phyloP scores from a whole-genome alignment of 2,888 invertebrate genomes.

The Hesperia comma region DNA sequence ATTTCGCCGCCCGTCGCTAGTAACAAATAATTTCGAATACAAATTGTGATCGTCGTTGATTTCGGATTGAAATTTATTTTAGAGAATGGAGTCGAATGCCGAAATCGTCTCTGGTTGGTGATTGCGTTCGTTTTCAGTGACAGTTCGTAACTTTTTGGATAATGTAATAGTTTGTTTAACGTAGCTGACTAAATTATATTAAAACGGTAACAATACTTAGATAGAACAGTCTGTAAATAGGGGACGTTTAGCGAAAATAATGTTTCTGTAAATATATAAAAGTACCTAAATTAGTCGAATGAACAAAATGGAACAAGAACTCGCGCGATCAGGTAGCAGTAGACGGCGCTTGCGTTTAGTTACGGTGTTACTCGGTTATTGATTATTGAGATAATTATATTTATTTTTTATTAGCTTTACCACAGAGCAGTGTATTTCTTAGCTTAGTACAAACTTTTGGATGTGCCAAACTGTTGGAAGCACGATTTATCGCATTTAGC shows the following conservation, averaged over 20 bases:
- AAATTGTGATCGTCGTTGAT: conserved; percentile 36
- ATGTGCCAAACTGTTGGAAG: conserved; percentile 79
- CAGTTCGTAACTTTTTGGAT: conserved; percentile 45
- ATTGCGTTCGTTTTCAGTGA: conserved; percentile 52
- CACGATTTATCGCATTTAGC: conserved; percentile 76
- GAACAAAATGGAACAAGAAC: conserved; percentile 81
- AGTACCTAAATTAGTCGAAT: conserved; percentile 67
- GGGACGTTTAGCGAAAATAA: conserved; percentile 65
- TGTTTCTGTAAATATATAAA: conserved; percentile 72
- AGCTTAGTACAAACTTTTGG: conserved; percentile 79
- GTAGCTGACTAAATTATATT: conserved; percentile 56
- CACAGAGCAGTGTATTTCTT: conserved; percentile 71
- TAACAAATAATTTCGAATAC: conserved; percentile 32
- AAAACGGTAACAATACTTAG: conserved; percentile 60
- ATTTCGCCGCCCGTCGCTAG: conserved; percentile 60
- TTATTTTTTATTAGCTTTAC: conserved; percentile 76
- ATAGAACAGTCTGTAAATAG: conserved; percentile 78
- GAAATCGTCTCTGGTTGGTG: conserved; percentile 80
- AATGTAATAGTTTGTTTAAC: conserved; percentile 50
- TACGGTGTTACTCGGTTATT: conserved; percentile 57
- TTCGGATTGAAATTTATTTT: conserved; percentile 53
- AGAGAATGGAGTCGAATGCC: conserved; percentile 48
- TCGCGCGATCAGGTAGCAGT: conserved; percentile 80
- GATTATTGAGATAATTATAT: conserved; percentile 55
- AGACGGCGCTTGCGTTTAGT: conserved; percentile 67